Conservation (phyloP, 2,797 vertebrate genomes). For the Pristis pectinata region DNA sequence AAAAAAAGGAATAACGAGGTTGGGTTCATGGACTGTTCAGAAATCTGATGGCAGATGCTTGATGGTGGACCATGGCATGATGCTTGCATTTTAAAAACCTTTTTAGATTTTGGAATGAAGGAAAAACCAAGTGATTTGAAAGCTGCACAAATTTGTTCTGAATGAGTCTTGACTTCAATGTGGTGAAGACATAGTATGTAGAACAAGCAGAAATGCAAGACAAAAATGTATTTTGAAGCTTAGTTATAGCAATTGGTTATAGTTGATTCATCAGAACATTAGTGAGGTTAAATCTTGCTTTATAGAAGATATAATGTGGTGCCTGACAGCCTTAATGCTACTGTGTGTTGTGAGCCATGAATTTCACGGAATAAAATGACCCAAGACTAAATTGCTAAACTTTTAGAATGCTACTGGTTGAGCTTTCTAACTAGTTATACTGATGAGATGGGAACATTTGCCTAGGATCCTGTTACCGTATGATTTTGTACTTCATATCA, state of each 20-base stretch:
- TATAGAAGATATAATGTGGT: background rate
- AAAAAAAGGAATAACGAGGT: no score
- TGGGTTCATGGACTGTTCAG: no score
- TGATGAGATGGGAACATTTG: background rate
- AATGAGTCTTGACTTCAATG: background rate
- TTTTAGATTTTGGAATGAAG: background rate
- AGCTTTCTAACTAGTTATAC: background rate
- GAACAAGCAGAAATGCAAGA: background rate
- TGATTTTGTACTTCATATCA: background rate
- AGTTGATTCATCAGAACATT: background rate
- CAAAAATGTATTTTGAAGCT: background rate
- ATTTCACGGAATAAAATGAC: background rate
- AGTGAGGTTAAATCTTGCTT: background rate
- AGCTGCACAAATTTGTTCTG: background rate
- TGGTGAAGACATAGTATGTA: background rate
- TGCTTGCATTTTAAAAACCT: background rate
- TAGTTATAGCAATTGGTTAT: no score
- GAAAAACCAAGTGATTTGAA: background rate
- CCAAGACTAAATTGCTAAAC: background rate
- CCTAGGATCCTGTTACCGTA: background rate
- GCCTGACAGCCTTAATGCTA: no score
- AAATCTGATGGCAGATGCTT: no score
- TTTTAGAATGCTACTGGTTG: background rate
- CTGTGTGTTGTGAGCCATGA: background rate
- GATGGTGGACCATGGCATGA: background rate